phyloP scores from a whole-genome alignment of 2,797 vertebrate species.

The Monodelphis domestica region DNA sequence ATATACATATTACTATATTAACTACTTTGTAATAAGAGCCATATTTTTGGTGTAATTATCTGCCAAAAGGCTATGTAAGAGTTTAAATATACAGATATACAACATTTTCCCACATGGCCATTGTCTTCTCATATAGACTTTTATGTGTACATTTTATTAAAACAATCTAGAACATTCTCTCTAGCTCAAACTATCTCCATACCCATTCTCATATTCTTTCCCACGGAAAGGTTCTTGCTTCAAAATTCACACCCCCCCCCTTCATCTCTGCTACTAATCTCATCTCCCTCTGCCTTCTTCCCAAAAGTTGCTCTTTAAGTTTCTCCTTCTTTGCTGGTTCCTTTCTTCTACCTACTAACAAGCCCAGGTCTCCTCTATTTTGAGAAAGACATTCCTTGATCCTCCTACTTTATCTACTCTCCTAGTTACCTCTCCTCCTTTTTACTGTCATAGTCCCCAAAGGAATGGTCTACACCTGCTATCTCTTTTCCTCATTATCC shows the following conservation, averaged over 20 bases:
- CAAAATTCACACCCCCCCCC: constrained; percentile 39
- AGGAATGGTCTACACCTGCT: not conserved
- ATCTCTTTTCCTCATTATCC: not conserved
- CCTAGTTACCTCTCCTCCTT: constrained; percentile 45
- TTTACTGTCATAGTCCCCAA: constrained; percentile 38
- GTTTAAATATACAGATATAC: constrained; percentile 3
- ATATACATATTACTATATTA: constrained; percentile 35
- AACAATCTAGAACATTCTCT: constrained; percentile 13
- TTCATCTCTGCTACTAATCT: constrained; percentile 14
- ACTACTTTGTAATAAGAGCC: constrained; percentile 43
- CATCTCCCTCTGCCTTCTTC: not conserved
- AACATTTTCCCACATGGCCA: constrained; percentile 43
- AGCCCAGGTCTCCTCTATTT: constrained; percentile 39
- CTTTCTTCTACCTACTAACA: not conserved
- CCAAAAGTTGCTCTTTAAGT: not conserved
- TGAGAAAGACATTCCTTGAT: constrained; percentile 42
- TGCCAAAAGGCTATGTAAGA: not conserved
- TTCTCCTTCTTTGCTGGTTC: not conserved
- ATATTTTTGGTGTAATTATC: constrained; percentile 49
- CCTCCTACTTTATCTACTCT: constrained; percentile 4
- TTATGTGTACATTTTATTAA: not conserved
- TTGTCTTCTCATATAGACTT: constrained; percentile 18
- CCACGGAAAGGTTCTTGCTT: not conserved
- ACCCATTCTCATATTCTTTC: constrained; percentile 65
- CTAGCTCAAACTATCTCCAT: constrained; percentile 43